Evolutionary conservation across 64 coral and sea anemone species (phyloP).

Genomic region (Exaiptasia diaphana): DNA sequence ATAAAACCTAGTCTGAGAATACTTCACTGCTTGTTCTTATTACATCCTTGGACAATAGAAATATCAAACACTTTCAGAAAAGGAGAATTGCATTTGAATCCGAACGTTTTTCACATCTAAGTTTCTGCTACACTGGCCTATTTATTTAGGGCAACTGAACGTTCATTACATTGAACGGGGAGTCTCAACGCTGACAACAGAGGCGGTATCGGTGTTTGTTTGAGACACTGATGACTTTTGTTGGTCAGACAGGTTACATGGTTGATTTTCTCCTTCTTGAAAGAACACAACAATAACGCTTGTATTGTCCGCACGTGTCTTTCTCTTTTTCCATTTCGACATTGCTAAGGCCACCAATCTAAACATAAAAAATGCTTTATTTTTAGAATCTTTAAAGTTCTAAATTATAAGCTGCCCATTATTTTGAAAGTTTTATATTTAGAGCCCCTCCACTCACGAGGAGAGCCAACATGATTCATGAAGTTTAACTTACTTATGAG

Average conservation of each 20-base stretch:
- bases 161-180: no score
- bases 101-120: no score
- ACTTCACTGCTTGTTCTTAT: no score
- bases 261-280: constrained; percentile 47
- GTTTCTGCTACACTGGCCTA: no score
- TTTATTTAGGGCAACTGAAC: no score
- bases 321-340: constrained; percentile 68
- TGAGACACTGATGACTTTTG: constrained; percentile 13
- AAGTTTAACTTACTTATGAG: constrained; percentile 68
- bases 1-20: no score
- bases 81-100: no score
- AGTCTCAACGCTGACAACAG: constrained; percentile 45
- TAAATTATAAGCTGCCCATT: no score
- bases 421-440: not conserved
- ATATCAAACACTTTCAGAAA: no score
- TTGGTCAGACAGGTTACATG: not conserved
- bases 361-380: not conserved
- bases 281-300: constrained; percentile 85
- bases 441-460: not conserved
- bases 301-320: constrained; percentile 84
- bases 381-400: no score
- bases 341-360: constrained; percentile 77
- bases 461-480: no score
- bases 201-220: constrained; percentile 52
- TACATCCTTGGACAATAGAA: no score